These are phyloP conservation scores for Pseudomyrmex dendroicus DNA, from an alignment of 1,140 invertebrate genomes.

Conservation along the genomic window DNA sequence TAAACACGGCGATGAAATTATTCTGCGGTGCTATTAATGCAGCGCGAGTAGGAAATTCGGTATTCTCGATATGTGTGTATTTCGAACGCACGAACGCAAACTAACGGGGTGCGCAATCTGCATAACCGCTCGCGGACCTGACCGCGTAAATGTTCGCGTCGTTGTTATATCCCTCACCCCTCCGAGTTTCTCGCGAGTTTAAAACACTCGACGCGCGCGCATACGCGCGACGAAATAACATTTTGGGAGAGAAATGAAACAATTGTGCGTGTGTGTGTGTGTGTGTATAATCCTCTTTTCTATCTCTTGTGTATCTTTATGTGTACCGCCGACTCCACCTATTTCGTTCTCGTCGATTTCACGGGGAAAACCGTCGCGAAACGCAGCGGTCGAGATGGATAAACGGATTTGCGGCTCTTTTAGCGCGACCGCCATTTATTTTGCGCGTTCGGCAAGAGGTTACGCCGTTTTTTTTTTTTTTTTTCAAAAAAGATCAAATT, in stretches of 20 bases:
- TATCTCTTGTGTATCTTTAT: conserved; percentile 53
- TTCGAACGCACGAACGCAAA: background rate
- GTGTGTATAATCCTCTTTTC: conserved; percentile 46
- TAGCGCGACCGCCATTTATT: conserved; percentile 24
- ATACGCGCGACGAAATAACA: conserved; percentile 29
- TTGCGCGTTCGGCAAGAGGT: conserved; percentile 5
- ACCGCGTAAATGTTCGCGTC: background rate
- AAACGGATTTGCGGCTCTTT: conserved; percentile 53
- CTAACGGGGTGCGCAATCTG: background rate
- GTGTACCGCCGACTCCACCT: conserved; percentile 3
- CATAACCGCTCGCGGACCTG: background rate
- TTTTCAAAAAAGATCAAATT: conserved; percentile 43
- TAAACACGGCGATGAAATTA: conserved; percentile 44
- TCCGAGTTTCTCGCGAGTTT: conserved; percentile 22
- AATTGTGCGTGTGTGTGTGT: conserved; percentile 6
- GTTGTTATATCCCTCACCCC: background rate
- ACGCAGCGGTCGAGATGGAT: conserved; percentile 41
- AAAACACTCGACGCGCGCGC: conserved; percentile 18
- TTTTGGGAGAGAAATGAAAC: conserved; percentile 12
- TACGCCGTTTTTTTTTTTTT: conserved; percentile 13
- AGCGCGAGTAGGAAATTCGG: conserved; percentile 6
- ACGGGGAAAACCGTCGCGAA: conserved; percentile 1
- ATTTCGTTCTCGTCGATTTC: conserved; percentile 20
- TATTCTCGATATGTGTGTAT: conserved; percentile 9
- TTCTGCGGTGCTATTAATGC: conserved; percentile 15